phyloP scores from a whole-genome alignment of 2,797 vertebrate species.

The Orientallactaga sibirica region DNA sequence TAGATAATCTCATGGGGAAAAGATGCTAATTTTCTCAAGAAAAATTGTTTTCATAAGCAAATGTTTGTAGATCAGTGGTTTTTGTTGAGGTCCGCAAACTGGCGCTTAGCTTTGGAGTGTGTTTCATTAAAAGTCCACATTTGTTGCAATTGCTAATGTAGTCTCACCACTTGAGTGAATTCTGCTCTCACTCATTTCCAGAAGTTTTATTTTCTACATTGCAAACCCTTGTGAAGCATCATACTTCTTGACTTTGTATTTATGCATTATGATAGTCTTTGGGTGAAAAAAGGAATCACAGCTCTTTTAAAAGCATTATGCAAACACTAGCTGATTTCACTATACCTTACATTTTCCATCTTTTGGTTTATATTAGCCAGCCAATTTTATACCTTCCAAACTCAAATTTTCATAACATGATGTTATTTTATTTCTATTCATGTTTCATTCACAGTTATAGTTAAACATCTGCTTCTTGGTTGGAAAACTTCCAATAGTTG shows the following conservation, averaged over 20 bases:
- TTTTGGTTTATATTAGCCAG: conserved; percentile 41
- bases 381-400: conserved; percentile 70
- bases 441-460: conserved; percentile 71
- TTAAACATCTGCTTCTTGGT: conserved; percentile 75
- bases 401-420: conserved; percentile 56
- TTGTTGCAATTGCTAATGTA: neutral
- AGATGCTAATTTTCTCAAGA: conserved; percentile 23
- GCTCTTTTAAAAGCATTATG: neutral
- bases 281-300: neutral
- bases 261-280: neutral
- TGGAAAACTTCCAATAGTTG: conserved; percentile 64
- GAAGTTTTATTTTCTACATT: conserved; percentile 11
- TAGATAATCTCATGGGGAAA: conserved; percentile 43
- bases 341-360: conserved; percentile 32
- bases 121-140: neutral
- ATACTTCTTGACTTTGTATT: conserved; percentile 15
- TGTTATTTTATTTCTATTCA: conserved; percentile 70
- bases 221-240: neutral
- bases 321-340: neutral
- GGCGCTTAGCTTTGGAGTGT: neutral
- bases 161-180: neutral
- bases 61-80: conserved; percentile 31
- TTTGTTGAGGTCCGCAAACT: neutral
- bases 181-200: neutral
- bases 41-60: conserved; percentile 10